phyloP scores from a whole-genome alignment of 2,113 vertebrate species.

The Psilopsiagon aymara region DNA sequence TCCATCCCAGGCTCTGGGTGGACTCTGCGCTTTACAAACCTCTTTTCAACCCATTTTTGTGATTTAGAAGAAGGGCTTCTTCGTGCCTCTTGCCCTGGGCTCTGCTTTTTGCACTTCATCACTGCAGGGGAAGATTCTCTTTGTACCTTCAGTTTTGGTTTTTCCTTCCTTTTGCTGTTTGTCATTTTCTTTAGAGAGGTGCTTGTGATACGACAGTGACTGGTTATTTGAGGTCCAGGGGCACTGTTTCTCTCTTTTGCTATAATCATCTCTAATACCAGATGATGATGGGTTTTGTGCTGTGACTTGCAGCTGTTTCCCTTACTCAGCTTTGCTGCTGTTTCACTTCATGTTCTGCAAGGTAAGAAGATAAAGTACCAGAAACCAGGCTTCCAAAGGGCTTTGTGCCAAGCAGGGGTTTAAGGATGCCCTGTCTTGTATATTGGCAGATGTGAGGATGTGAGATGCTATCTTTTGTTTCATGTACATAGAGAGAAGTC shows the following conservation, averaged over 20 bases:
- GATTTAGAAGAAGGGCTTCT: not conserved
- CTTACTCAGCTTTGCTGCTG: not conserved
- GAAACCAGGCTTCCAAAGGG: not conserved
- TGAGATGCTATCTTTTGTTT: not conserved
- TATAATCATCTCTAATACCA: not conserved
- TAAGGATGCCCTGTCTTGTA: not conserved
- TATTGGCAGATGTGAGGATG: fast-evolving
- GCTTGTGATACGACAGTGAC: not conserved
- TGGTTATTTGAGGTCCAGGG: not conserved
- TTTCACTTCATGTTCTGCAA: not conserved
- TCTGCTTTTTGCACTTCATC: not conserved
- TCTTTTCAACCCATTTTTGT: not conserved
- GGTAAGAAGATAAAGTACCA: not conserved
- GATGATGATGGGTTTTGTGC: not conserved
- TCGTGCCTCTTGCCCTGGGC: fast-evolving
- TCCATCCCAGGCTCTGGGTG: not conserved
- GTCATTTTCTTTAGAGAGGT: not conserved
- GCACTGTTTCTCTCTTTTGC: not conserved
- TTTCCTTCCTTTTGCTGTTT: not conserved
- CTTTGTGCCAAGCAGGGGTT: not conserved
- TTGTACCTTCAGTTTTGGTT: not conserved
- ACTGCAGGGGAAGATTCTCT: not conserved
- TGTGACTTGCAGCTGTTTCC: not conserved
- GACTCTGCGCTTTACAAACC: not conserved
- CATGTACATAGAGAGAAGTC: not conserved